These are phyloP conservation scores for Dynastes tityus DNA, from an alignment of 2,888 invertebrate genomes.

Conservation along the genomic window DNA sequence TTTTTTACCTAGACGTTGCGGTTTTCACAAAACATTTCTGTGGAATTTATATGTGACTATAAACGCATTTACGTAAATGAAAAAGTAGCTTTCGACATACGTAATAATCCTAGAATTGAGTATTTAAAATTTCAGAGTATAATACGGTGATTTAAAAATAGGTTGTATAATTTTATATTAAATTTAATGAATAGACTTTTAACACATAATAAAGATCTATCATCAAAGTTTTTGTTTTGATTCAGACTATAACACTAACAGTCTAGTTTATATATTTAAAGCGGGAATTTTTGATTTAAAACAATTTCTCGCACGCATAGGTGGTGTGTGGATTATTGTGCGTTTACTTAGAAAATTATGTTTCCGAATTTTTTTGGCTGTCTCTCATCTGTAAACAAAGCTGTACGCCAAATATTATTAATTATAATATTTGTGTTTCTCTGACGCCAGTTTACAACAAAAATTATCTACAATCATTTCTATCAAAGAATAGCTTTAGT, in stretches of 20 bases:
- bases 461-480: no score
- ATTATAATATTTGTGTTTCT: no score
- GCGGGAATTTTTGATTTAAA: no score
- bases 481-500: no score
- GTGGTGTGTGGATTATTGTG: no score
- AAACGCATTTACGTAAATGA: neutral
- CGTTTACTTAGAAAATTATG: no score
- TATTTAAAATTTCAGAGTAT: constrained; percentile 6
- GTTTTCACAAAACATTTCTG: neutral
- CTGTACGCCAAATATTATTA: no score
- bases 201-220: constrained; percentile 39
- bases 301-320: no score
- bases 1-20: no score
- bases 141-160: constrained; percentile 17
- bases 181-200: constrained; percentile 38
- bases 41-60: neutral
- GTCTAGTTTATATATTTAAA: neutral
- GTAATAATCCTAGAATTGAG: neutral
- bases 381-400: no score
- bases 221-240: constrained; percentile 26
- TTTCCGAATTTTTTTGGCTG: no score
- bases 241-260: neutral
- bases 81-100: neutral
- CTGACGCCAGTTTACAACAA: no score
- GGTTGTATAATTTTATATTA: constrained; percentile 27